phyloP scores from a whole-genome alignment of 2,113 vertebrate species.

The Xerus inauris region DNA sequence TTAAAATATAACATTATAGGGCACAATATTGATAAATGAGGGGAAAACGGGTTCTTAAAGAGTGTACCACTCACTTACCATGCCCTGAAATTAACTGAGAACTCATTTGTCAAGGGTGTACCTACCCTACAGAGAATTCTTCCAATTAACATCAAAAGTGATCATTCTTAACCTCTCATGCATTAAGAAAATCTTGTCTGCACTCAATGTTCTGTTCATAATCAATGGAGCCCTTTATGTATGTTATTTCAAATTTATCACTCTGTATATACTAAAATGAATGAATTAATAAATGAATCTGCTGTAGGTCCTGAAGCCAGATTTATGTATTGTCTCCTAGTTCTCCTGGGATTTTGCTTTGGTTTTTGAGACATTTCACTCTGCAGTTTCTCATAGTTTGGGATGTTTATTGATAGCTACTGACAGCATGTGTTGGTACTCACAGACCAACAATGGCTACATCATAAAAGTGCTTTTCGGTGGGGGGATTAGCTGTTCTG shows the following conservation, averaged over 20 bases:
- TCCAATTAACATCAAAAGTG: slow-evolving; percentile 76
- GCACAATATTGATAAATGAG: slow-evolving; percentile 66
- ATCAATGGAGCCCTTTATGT: slow-evolving; percentile 76
- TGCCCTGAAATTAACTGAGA: slow-evolving; percentile 74
- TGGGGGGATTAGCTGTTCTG: background rate
- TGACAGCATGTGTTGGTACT: slow-evolving; percentile 45
- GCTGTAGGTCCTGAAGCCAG: slow-evolving; percentile 44
- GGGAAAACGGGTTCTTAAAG: slow-evolving; percentile 67
- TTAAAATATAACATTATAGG: slow-evolving; percentile 48
- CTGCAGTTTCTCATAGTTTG: slow-evolving; percentile 58
- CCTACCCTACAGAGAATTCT: slow-evolving; percentile 72
- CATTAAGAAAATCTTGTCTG: slow-evolving; percentile 74
- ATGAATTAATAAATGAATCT: slow-evolving; percentile 63
- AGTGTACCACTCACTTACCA: slow-evolving; percentile 46
- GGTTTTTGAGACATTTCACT: slow-evolving; percentile 32
- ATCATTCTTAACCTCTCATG: slow-evolving; percentile 76
- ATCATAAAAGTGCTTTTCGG: background rate
- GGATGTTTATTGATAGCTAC: slow-evolving; percentile 56
- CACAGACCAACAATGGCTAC: background rate
- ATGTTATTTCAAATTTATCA: slow-evolving; percentile 77
- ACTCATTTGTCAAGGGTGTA: slow-evolving; percentile 74
- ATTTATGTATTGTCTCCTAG: slow-evolving; percentile 54
- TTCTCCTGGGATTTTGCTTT: slow-evolving; percentile 20
- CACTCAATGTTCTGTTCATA: slow-evolving; percentile 76
- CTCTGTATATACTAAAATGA: slow-evolving; percentile 59